These are phyloP conservation scores for Platyscapa corneri DNA, from an alignment of 1,140 invertebrate genomes.

Conservation along the genomic window DNA sequence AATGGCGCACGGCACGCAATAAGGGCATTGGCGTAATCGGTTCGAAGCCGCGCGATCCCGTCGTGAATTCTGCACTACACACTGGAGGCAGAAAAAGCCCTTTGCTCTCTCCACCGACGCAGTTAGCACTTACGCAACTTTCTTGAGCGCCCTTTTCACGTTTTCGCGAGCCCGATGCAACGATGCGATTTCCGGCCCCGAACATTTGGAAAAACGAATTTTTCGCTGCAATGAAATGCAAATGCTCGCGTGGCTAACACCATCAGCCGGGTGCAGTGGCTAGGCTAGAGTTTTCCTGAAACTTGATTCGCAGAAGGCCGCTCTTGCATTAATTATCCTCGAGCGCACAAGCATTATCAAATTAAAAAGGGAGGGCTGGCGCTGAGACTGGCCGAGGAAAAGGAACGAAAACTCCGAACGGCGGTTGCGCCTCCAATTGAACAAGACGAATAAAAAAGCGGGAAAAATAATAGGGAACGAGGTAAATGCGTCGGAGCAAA, in stretches of 20 bases:
- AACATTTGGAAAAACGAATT: neutral
- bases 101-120: neutral
- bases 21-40: neutral
- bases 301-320: neutral
- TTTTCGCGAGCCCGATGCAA: too few relatives aligned
- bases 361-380: too few relatives aligned
- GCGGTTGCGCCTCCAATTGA: neutral
- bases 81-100: neutral
- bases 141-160: neutral
- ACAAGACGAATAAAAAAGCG: neutral
- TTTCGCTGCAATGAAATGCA: too few relatives aligned
- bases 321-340: slow-evolving; percentile 19
- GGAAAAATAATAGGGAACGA: slow-evolving; percentile 31
- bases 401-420: neutral
- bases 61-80: neutral
- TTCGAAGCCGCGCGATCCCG: neutral
- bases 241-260: neutral
- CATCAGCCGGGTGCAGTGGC: neutral
- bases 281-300: too few relatives aligned
- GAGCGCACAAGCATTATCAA: slow-evolving; percentile 6
- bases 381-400: neutral
- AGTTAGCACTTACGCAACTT: neutral
- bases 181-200: neutral
- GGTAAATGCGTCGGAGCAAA: slow-evolving; percentile 34
- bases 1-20: slow-evolving; percentile 17